Evolutionary conservation across 2,888 invertebrate species (phyloP).

Genomic region (Sesia bembeciformis): DNA sequence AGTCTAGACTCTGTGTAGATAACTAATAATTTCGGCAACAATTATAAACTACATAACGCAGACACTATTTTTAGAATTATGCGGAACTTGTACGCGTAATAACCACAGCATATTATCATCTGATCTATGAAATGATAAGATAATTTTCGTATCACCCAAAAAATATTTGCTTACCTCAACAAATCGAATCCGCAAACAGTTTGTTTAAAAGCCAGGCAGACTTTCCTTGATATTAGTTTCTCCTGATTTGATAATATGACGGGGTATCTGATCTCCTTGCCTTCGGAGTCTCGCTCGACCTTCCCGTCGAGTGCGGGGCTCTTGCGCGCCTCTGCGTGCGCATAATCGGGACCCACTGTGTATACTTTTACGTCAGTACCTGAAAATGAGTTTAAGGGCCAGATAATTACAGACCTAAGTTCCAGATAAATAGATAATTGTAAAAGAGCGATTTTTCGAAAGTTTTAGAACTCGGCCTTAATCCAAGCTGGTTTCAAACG

Average conservation of each 20-base stretch:
- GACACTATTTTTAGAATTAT: too few species aligned
- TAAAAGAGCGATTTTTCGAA: too few species aligned
- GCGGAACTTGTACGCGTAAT: too few species aligned
- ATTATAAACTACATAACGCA: not conserved
- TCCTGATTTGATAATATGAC: constrained; percentile 98
- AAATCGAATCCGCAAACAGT: constrained; percentile 99
- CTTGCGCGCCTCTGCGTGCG: constrained; percentile 99
- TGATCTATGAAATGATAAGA: not conserved
- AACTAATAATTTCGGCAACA: not conserved
- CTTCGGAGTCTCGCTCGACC: constrained; percentile 97
- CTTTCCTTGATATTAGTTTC: constrained; percentile 97
- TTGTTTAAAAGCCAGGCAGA: constrained; percentile 97
- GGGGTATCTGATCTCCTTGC: constrained; percentile 98
- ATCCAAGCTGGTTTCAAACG: too few species aligned
- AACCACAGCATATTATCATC: too few species aligned
- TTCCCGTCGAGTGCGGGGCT: constrained; percentile 99
- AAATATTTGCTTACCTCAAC: constrained; percentile 74
- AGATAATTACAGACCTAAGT: too few species aligned
- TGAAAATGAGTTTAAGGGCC: constrained; percentile 25
- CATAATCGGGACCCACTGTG: constrained; percentile 99
- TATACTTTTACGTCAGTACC: constrained; percentile 89
- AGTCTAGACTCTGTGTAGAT: too few species aligned
- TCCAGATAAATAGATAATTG: too few species aligned
- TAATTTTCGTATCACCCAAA: not conserved
- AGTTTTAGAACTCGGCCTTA: too few species aligned